Base-by-base conservation (phyloP, 1,140 invertebrate species). In the Aphaenogaster floridana region DNA sequence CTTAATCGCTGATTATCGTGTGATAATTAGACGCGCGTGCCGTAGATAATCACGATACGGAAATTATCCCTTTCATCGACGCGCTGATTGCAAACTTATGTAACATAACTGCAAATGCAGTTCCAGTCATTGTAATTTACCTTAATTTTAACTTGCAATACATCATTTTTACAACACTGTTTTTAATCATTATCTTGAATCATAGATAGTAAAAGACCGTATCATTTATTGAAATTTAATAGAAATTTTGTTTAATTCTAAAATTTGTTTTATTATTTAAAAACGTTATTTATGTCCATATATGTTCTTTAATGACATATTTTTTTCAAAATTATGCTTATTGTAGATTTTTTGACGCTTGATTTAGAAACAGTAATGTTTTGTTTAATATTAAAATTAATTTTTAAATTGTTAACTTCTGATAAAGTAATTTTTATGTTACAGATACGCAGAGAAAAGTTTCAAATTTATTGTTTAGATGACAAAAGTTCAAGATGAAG, bases 11-110 rank as follows among this genome's bases (percentile, higher is more conserved):
- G 89, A 76, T 77, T 76, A 84, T 81, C 86, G 76, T 59, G 68
- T 9, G 36, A 77, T 90, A 88, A 90, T 90, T 90, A 90, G 80
- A 61, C 59, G n/a, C 52, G 34, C 45, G 76, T 86, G 83, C 83
- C 72, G 48, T 15, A 84, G 83, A 86, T 79, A 86, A 86, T 86
- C 83, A 64, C 52, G 68, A 39, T 45, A 15, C 17, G 54, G 42
- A 63, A 84, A 76, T 74, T 61, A 84, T 57, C 80, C 42, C 54
- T 63, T 34, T 76, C 80, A 61, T 72, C 80, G 69, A 13, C 54
- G 28, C 57, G 42, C 8, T 57, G 34, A 57, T 80, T 36, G 54
- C 28, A 61, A 61, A 83, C 80, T 74, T 83, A 39, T n/a, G 52
- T 36, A 34, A 28, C 7, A 36, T 59, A 59, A 61, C 45, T 52